Percentiles rank a stretch among this genome's conserved stretches.
phyloP scores from a whole-genome alignment of 2,113 vertebrate genomes.

The Buteo buteo region DNA sequence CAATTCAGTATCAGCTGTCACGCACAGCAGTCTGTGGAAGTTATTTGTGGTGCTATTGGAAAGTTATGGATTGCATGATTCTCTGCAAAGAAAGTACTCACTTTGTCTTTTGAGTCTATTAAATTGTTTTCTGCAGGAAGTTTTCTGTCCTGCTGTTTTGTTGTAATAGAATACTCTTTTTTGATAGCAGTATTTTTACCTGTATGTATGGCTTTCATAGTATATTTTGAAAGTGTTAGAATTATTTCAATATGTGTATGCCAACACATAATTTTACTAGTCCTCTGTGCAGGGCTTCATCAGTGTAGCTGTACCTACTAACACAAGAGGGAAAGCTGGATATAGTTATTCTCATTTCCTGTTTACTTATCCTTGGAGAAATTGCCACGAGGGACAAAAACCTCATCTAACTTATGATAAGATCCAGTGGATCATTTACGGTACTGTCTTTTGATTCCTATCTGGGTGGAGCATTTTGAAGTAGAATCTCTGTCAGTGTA shows the following conservation, averaged over 20 bases:
- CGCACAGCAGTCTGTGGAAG: not conserved
- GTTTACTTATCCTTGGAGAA: constrained; percentile 5
- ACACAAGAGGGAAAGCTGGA: not conserved
- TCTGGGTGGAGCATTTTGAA: not conserved
- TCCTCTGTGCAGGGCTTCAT: not conserved
- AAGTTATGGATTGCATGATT: not conserved
- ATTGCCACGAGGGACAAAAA: not conserved
- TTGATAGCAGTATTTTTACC: not conserved
- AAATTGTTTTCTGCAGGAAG: not conserved
- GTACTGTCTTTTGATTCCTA: not conserved
- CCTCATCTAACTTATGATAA: not conserved
- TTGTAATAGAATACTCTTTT: not conserved
- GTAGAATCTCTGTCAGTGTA: not conserved
- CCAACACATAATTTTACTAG: not conserved
- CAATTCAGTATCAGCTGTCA: not conserved
- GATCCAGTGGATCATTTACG: not conserved
- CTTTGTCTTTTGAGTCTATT: not conserved
- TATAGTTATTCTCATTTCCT: not conserved
- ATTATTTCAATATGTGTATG: not conserved
- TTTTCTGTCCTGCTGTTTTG: not conserved
- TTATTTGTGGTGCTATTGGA: not conserved
- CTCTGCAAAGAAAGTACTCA: not conserved
- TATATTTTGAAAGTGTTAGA: not conserved
- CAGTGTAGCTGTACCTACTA: not conserved
- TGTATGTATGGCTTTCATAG: not conserved